Conservation (phyloP, 2,888 invertebrate species). For the Campoletis raptor region DNA sequence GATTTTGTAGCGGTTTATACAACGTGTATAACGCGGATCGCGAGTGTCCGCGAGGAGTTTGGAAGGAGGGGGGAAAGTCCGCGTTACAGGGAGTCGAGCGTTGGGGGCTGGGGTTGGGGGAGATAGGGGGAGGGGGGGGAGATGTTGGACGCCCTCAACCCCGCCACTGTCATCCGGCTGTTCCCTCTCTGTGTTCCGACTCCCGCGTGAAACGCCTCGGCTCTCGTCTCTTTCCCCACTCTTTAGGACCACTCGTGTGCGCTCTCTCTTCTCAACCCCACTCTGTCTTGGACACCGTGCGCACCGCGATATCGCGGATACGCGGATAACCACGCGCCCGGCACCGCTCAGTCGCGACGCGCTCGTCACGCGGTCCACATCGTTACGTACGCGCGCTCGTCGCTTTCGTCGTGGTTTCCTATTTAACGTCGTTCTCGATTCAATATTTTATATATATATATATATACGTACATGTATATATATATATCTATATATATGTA, state of each 20-base stretch:
- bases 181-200: slow-evolving; percentile 67
- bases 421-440: slow-evolving; percentile 44
- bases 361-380: slow-evolving; percentile 84
- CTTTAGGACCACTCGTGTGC: slow-evolving; percentile 71
- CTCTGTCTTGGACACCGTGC: slow-evolving; percentile 70
- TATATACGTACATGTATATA: slow-evolving; percentile 8
- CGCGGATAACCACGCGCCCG: slow-evolving; percentile 79
- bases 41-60: slow-evolving; percentile 71
- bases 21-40: slow-evolving; percentile 62
- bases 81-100: slow-evolving; percentile 73
- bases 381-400: slow-evolving; percentile 77
- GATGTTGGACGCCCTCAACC: slow-evolving; percentile 55
- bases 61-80: slow-evolving; percentile 70
- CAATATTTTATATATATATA: background rate
- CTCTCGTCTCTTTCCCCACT: slow-evolving; percentile 36
- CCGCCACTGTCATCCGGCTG: slow-evolving; percentile 35
- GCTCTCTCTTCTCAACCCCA: slow-evolving; percentile 64
- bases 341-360: slow-evolving; percentile 84
- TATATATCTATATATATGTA: background rate
- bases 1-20: slow-evolving; percentile 77
- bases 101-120: slow-evolving; percentile 29
- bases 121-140: slow-evolving; percentile 50
- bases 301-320: slow-evolving; percentile 72
- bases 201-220: slow-evolving; percentile 70
- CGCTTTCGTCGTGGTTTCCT: slow-evolving; percentile 72